phyloP scores from a whole-genome alignment of 1,140 invertebrate species.

The Calephelis virginiensis region DNA sequence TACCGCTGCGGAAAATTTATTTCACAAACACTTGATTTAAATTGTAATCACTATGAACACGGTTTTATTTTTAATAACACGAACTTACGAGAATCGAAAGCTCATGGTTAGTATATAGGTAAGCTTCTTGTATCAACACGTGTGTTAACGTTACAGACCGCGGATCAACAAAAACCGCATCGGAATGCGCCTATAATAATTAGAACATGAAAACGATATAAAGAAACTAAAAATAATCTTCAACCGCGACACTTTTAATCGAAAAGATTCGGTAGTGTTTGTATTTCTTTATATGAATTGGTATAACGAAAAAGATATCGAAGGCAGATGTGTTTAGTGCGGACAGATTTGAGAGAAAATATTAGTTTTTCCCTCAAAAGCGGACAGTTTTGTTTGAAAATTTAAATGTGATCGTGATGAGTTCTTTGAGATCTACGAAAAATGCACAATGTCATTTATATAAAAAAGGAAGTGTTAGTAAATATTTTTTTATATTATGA shows the following conservation, averaged over 20 bases:
- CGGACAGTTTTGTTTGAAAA: conserved; percentile 38
- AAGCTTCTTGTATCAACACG: conserved; percentile 11
- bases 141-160: not conserved
- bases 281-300: not conserved
- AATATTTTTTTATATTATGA: not conserved
- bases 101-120: conserved; percentile 4
- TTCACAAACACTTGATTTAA: conserved; percentile 7
- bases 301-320: not conserved
- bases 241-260: not conserved
- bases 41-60: not conserved
- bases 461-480: conserved; percentile 21
- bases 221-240: conserved; percentile 15
- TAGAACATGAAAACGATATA: conserved; percentile 11
- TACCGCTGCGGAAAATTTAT: not conserved
- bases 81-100: not conserved
- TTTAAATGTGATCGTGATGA: conserved; percentile 35
- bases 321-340: conserved; percentile 21
- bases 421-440: conserved; percentile 38
- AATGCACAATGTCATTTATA: conserved; percentile 39
- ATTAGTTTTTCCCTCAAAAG: conserved; percentile 53
- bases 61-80: conserved; percentile 12
- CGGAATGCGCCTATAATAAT: not conserved
- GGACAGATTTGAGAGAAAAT: conserved; percentile 28
- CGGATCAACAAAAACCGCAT: not conserved
- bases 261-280: not conserved